Conservation (phyloP, 2,888 invertebrate genomes). For the Macaria notata region DNA sequence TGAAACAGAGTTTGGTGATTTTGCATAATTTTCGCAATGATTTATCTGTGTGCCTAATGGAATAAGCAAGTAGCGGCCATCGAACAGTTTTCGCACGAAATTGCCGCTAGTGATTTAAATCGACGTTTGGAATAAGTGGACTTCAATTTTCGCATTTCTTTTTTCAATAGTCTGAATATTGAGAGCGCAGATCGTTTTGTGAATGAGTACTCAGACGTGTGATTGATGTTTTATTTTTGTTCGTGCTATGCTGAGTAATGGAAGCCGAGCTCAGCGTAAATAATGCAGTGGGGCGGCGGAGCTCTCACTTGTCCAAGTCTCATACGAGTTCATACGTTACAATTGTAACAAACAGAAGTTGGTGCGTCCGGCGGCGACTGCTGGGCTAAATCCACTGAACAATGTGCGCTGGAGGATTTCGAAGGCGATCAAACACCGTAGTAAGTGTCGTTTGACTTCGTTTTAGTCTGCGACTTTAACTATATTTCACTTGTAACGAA, state of each 20-base stretch:
- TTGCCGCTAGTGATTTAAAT: constrained; percentile 24
- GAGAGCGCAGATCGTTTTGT: constrained; percentile 4
- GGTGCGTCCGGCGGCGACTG: constrained; percentile 19
- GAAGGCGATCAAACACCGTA: constrained; percentile 35
- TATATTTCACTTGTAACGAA: constrained; percentile 51
- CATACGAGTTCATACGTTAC: constrained; percentile 23
- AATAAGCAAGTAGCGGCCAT: constrained; percentile 49
- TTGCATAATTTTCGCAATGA: constrained; percentile 60
- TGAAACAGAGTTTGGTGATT: constrained; percentile 62
- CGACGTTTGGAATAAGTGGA: constrained; percentile 22
- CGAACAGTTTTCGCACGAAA: constrained; percentile 30
- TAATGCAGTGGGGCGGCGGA: constrained; percentile 5
- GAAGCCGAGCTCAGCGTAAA: constrained; percentile 1
- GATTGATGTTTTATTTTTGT: constrained; percentile 7
- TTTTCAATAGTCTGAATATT: constrained; percentile 4
- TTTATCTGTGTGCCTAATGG: constrained; percentile 54
- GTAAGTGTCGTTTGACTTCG: constrained; percentile 38
- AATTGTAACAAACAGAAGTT: constrained; percentile 28
- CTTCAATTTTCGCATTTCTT: constrained; percentile 6
- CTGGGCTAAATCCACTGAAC: constrained; percentile 23
- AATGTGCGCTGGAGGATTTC: constrained; percentile 33
- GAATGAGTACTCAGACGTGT: constrained; percentile 1
- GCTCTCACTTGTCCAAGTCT: constrained; percentile 12
- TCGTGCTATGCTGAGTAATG: not conserved
- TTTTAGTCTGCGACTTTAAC: constrained; percentile 40